Percentiles rank a stretch among this genome's conserved stretches.
These are phyloP conservation scores for Trachymyrmex cornetzi DNA, from an alignment of 1,140 invertebrate genomes.

Conservation along the genomic window DNA sequence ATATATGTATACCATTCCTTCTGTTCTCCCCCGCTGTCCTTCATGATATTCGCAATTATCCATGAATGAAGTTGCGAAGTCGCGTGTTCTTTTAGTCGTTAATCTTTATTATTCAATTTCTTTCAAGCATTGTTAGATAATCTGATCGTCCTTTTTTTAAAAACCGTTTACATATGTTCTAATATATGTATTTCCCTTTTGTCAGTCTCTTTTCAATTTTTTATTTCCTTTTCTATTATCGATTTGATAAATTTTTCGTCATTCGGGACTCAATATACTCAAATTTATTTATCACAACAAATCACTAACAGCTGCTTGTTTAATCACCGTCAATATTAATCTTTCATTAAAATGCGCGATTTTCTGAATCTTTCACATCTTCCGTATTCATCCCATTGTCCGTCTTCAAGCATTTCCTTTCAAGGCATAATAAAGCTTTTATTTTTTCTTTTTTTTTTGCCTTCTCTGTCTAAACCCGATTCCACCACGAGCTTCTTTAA, in stretches of 20 bases:
- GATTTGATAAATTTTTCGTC: conserved; percentile 10
- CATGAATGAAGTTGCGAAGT: conserved; percentile 1
- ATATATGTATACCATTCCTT: not conserved
- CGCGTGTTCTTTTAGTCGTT: conserved; percentile 1
- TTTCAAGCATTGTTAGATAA: not conserved
- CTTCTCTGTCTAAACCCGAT: conserved; percentile 27
- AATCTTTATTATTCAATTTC: not conserved
- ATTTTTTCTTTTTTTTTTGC: not conserved
- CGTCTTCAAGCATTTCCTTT: not conserved
- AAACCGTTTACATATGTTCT: not conserved
- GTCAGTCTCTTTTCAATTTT: not conserved
- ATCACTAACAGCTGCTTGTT: not conserved
- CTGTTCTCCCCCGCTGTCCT: not conserved
- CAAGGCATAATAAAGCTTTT: conserved; percentile 23
- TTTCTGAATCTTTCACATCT: not conserved
- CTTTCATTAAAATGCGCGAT: not conserved
- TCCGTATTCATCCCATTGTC: not conserved
- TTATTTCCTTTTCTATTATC: not conserved
- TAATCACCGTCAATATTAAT: not conserved
- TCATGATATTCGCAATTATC: not conserved
- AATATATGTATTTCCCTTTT: not conserved
- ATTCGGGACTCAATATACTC: not conserved
- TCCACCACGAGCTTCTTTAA: conserved; percentile 26
- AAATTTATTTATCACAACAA: conserved; percentile 26
- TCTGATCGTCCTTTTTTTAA: not conserved